Base-by-base conservation (phyloP, 2,888 invertebrate species). In the Heliconius ethilla region DNA sequence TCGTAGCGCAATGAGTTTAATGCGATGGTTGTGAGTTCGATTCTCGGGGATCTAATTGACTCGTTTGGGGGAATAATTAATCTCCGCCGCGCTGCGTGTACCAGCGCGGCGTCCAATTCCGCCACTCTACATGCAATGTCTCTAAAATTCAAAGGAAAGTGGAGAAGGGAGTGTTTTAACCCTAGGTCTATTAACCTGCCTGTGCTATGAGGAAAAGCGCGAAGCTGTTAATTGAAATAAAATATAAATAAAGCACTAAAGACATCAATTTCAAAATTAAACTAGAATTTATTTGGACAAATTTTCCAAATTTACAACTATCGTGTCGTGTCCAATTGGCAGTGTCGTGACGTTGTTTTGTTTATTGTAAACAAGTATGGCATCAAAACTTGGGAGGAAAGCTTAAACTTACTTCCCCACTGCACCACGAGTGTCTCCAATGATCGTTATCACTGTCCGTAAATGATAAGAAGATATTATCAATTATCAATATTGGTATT, bases 301-400 rank as follows among this genome's bases (percentile, higher is more conserved):
- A 10, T 6, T 67, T n/a, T 67, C n/a, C 37, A n/a, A 40, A 67
- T 37, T 67, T 22, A 7, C 25, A 40, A 40, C 25, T 37, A 45
- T 25, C 69, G 69, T 69, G 69, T 69, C 69, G 25, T 45, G 25
- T 69, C 40, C 67, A 69, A 69, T 45, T 69, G 40, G 40, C 25
- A 27, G 15, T 45, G 69, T 25, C 40, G 15, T 25, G 69, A 7
- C 40, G 25, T 25, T 69, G 40, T 69, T 69, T 25, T 69, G 45
- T 45, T 45, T 25, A 40, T 40, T 69, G 69, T 40, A 67, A 37
- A 67, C 69, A 69, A 69, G 25, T 25, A 15, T 13, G 3, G 15
- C 69, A 45, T 51, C 15, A 4, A 18, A 18, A 51, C 15, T 51
- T 51, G 51, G 18, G 6, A 15, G 51, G 18, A 51, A 18, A 7